Percentiles rank a stretch among this genome's conserved stretches.
Evolutionary conservation across 1,140 invertebrate genomes (phyloP).

Genomic region (Drosophila nigromelanica): DNA sequence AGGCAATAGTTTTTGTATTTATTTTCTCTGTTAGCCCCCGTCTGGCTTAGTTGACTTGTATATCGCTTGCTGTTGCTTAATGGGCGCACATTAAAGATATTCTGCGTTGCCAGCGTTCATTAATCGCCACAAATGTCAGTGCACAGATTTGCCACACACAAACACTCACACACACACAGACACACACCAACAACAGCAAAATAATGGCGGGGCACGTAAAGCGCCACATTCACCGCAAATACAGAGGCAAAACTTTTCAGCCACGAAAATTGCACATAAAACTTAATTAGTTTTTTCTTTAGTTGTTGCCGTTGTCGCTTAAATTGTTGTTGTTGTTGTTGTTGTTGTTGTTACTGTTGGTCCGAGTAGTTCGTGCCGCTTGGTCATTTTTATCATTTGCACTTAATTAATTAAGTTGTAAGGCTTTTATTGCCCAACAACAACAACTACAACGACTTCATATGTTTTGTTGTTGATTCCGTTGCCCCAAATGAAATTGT

Average conservation of each 20-base stretch:
- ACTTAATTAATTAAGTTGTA: constrained; percentile 82
- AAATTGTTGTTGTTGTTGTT: constrained; percentile 8
- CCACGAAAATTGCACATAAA: constrained; percentile 82
- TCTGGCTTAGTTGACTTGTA: constrained; percentile 14
- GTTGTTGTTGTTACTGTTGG: constrained; percentile 25
- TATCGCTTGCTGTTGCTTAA: constrained; percentile 29
- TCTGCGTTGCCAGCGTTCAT: constrained; percentile 56
- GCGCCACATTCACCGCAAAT: constrained; percentile 41
- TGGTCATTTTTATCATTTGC: constrained; percentile 82
- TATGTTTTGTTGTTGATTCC: background rate
- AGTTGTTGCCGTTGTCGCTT: constrained; percentile 9
- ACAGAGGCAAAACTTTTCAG: constrained; percentile 69
- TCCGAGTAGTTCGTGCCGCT: constrained; percentile 60
- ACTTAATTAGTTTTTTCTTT: constrained; percentile 78
- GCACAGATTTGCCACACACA: constrained; percentile 59
- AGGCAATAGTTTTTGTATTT: constrained; percentile 58
- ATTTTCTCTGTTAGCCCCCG: background rate
- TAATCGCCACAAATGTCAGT: constrained; percentile 72
- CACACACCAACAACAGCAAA: background rate
- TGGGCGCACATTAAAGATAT: constrained; percentile 67
- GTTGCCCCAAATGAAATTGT: constrained; percentile 10
- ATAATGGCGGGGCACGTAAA: background rate
- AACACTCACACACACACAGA: constrained; percentile 4
- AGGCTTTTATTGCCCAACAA: constrained; percentile 74
- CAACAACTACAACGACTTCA: constrained; percentile 19